phyloP scores from a whole-genome alignment of 2,888 invertebrate species.

The Trissolcus brochymenae region DNA sequence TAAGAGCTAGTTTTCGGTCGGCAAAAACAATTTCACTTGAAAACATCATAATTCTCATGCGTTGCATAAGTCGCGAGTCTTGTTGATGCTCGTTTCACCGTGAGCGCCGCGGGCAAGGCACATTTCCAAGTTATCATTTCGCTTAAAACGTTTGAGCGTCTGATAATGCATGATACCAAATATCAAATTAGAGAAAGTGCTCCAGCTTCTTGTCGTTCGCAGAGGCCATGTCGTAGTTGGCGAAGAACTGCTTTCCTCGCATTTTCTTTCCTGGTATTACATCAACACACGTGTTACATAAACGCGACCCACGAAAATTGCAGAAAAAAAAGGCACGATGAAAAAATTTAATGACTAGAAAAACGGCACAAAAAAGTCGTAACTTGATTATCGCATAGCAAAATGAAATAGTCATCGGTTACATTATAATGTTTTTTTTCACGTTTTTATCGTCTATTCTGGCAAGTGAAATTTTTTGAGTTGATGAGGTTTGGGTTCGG shows the following conservation, averaged over 20 bases:
- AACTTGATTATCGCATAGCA: slow-evolving; percentile 21
- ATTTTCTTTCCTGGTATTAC: slow-evolving; percentile 52
- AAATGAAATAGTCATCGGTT: background rate
- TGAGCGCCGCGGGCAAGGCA: background rate
- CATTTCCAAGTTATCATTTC: slow-evolving; percentile 16
- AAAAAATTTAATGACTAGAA: background rate
- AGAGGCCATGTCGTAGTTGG: slow-evolving; percentile 22
- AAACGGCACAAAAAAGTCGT: background rate
- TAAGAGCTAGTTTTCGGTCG: background rate
- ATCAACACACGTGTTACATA: slow-evolving; percentile 37
- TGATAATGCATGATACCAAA: slow-evolving; percentile 42
- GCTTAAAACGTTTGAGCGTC: slow-evolving; percentile 1
- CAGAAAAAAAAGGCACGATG: slow-evolving; percentile 29
- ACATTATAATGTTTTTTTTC: slow-evolving; percentile 5
- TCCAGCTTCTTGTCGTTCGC: slow-evolving; percentile 40
- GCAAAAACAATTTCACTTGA: background rate
- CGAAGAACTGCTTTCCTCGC: slow-evolving; percentile 32
- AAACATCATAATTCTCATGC: background rate
- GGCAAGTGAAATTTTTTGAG: slow-evolving; percentile 20
- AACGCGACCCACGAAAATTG: slow-evolving; percentile 38
- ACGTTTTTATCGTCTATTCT: slow-evolving; percentile 1
- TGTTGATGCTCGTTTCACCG: background rate
- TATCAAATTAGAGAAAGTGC: slow-evolving; percentile 49
- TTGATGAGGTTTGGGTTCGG: background rate
- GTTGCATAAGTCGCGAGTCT: background rate